Conservation (phyloP, 2,888 invertebrate species). For the Stramonita haemastoma region DNA sequence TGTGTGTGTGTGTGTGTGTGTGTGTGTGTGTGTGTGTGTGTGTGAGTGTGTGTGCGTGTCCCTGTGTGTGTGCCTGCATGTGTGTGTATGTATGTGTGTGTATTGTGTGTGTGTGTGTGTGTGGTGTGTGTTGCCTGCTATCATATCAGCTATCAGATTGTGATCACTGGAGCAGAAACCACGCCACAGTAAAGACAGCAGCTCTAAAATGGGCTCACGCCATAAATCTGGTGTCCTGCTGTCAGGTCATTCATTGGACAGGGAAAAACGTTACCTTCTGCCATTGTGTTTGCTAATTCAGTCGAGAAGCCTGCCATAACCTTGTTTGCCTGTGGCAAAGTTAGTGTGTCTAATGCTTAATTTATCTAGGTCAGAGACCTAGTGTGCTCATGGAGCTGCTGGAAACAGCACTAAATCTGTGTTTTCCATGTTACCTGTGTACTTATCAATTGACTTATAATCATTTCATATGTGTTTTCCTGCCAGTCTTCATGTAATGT, state of each 20-base stretch:
- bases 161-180: background rate
- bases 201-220: background rate
- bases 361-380: no score
- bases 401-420: no score
- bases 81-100: constrained; percentile 9
- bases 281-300: no score
- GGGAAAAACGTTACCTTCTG: no score
- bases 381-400: no score
- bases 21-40: background rate
- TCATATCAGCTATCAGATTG: background rate
- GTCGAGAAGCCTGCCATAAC: no score
- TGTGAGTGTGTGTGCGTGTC: background rate
- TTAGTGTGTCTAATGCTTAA: no score
- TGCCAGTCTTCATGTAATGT: no score
- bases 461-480: no score
- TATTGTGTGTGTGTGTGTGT: background rate
- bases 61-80: background rate
- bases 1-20: background rate
- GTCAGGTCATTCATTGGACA: background rate
- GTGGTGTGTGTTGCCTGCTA: background rate
- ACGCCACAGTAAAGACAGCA: background rate
- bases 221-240: background rate
- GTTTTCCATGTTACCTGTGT: no score
- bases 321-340: no score
- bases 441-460: no score